Percentiles rank a stretch among this genome's conserved stretches.
Evolutionary conservation across 2,113 vertebrate genomes (phyloP).

Genomic region (Macquaria australasica): DNA sequence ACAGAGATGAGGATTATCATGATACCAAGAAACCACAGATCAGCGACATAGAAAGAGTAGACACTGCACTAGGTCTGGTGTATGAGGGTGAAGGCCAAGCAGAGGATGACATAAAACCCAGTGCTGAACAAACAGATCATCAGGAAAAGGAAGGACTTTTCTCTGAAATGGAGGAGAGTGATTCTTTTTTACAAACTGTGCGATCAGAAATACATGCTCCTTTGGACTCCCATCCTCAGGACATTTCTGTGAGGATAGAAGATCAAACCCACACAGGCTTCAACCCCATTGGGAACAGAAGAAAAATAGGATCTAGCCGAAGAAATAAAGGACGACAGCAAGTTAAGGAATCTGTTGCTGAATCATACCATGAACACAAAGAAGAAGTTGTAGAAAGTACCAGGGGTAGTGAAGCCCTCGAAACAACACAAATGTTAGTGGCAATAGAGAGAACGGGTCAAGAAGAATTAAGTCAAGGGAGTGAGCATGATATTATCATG

Average conservation of each 20-base stretch:
- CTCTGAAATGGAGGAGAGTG: background rate
- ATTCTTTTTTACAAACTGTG: background rate
- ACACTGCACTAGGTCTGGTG: background rate
- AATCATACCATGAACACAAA: slow-evolving; percentile 20
- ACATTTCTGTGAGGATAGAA: no score
- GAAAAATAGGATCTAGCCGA: slow-evolving; percentile 66
- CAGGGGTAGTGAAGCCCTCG: background rate
- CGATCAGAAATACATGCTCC: slow-evolving; percentile 14
- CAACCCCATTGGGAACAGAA: slow-evolving; percentile 22
- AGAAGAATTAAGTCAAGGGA: slow-evolving; percentile 8
- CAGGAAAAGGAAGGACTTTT: background rate
- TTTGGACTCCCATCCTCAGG: slow-evolving; percentile 9
- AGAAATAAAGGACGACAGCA: slow-evolving; percentile 40
- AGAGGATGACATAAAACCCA: background rate
- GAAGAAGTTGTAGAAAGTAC: slow-evolving; percentile 47
- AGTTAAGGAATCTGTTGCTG: slow-evolving; percentile 8
- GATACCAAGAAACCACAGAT: background rate
- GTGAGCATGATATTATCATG: background rate
- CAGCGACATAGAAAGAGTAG: background rate
- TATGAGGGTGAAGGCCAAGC: background rate
- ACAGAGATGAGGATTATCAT: slow-evolving; percentile 9
- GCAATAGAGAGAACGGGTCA: background rate
- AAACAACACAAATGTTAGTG: background rate
- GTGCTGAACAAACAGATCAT: slow-evolving; percentile 11
- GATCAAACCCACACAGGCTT: background rate